Evolutionary conservation across 2,113 vertebrate species (phyloP).

Genomic region (Gallinago jamesoni): DNA sequence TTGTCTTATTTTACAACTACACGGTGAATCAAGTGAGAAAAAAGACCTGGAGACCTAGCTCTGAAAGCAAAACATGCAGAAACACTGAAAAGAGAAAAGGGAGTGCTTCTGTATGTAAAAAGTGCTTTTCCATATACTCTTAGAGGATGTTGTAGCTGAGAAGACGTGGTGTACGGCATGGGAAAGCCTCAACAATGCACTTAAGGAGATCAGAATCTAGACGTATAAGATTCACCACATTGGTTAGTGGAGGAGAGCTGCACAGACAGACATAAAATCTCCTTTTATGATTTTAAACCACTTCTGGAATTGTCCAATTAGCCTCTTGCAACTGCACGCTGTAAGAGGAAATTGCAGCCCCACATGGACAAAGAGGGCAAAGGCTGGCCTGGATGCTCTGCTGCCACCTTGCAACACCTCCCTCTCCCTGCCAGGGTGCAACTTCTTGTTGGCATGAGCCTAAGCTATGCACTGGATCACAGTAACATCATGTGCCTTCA

Average conservation of each 20-base stretch:
- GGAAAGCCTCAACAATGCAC: not conserved
- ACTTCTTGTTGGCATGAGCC: not conserved
- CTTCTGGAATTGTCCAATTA: not conserved
- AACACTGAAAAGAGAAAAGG: not conserved
- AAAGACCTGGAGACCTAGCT: not conserved
- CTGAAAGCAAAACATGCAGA: not conserved
- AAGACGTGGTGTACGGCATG: not conserved
- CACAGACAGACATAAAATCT: not conserved
- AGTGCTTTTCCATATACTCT: not conserved
- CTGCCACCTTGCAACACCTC: not conserved
- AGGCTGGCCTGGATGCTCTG: not conserved
- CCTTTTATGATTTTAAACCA: not conserved
- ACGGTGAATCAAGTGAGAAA: not conserved
- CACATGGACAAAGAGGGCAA: accelerated
- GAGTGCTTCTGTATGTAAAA: not conserved
- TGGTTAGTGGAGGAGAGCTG: not conserved
- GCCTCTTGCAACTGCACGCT: not conserved
- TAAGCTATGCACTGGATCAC: not conserved
- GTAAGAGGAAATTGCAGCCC: not conserved
- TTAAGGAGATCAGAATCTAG: not conserved
- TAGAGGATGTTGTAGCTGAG: not conserved
- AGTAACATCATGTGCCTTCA: not conserved
- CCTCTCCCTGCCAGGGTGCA: not conserved
- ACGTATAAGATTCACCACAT: not conserved
- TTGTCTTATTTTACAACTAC: not conserved